These are phyloP conservation scores for Cepaea hortensis DNA, from an alignment of 2,888 invertebrate species.

Conservation along the genomic window DNA sequence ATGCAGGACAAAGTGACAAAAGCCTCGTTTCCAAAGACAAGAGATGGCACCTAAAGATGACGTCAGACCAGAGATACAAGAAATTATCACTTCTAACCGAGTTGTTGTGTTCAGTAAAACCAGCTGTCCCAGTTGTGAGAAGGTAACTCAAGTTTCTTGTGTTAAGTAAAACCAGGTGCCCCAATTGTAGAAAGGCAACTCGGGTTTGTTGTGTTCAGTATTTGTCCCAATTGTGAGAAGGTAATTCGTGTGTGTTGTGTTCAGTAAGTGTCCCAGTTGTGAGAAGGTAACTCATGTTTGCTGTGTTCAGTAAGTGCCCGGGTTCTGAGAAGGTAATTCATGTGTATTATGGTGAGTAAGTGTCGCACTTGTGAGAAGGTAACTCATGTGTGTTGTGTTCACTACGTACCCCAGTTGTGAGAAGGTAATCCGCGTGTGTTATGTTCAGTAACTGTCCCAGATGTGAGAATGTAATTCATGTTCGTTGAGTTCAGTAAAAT, in stretches of 20 bases:
- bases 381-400: no score
- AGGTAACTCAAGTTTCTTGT: conserved; percentile 77
- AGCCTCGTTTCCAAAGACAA: not conserved
- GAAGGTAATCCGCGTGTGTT: conserved; percentile 60
- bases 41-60: conserved; percentile 60
- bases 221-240: no score
- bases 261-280: no score
- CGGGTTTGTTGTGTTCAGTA: conserved; percentile 70
- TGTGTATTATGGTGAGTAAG: no score
- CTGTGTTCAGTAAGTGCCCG: no score
- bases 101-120: conserved; percentile 79
- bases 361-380: no score
- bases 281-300: no score
- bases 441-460: conserved; percentile 78
- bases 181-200: conserved; percentile 77
- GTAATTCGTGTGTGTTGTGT: no score
- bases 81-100: conserved; percentile 72
- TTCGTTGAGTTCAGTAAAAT: conserved; percentile 79
- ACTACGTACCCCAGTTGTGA: no score
- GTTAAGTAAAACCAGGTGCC: conserved; percentile 79
- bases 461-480: conserved; percentile 76
- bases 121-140: conserved; percentile 78
- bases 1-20: no score
- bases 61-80: conserved; percentile 60
- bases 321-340: no score